Conservation (phyloP, 2,113 vertebrate genomes). For the Phaethon lepturus region DNA sequence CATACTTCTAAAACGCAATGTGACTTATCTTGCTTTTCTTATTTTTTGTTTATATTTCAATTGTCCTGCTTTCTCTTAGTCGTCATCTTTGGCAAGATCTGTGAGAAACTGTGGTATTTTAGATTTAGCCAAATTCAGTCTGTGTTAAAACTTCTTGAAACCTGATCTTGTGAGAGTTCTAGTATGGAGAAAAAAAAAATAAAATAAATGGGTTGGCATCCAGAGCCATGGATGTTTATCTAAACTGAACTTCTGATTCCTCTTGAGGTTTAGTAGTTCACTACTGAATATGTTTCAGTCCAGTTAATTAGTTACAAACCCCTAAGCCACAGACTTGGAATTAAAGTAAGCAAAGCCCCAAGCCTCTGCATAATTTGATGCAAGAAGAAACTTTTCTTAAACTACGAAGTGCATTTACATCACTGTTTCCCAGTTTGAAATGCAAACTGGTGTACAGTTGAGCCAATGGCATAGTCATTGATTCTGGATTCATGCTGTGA, state of each 20-base stretch:
- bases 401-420: background rate
- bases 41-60: background rate
- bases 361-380: background rate
- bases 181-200: background rate
- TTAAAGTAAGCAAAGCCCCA: slow-evolving; percentile 35
- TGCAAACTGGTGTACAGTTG: background rate
- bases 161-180: slow-evolving; percentile 44
- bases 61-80: background rate
- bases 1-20: background rate
- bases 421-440: background rate
- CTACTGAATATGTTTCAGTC: slow-evolving; percentile 55
- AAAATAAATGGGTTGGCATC: background rate
- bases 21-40: background rate
- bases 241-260: slow-evolving; percentile 54
- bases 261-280: slow-evolving; percentile 43
- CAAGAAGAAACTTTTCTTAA: slow-evolving; percentile 29
- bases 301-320: slow-evolving; percentile 63
- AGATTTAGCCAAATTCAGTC: slow-evolving; percentile 12
- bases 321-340: slow-evolving; percentile 29
- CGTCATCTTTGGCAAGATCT: slow-evolving; percentile 5
- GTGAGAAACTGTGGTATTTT: background rate
- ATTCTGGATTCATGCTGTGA: background rate
- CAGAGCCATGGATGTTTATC: slow-evolving; percentile 37
- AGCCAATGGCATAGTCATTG: background rate
- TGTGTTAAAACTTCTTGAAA: slow-evolving; percentile 51